Evolutionary conservation across 2,797 vertebrate genomes (phyloP).

Genomic region (Coregonus ussuriensis): DNA sequence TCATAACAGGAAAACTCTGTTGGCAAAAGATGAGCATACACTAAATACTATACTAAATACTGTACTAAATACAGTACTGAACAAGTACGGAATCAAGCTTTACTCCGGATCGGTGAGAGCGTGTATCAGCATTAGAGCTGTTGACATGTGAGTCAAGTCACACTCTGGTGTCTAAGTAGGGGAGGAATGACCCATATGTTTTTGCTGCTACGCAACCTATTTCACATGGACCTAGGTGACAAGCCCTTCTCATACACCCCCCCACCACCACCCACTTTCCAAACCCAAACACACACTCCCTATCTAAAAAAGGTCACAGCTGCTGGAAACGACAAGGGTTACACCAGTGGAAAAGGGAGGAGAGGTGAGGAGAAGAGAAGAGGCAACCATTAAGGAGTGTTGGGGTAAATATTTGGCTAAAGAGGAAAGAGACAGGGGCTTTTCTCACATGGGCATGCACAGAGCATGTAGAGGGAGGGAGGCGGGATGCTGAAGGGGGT

Average conservation of each 20-base stretch:
- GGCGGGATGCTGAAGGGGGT: neutral
- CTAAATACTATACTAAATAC: neutral
- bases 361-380: too few species aligned
- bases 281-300: too few species aligned
- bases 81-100: neutral
- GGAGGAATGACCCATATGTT: slow-evolving; percentile 38
- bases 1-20: neutral
- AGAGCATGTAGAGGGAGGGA: too few species aligned
- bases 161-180: slow-evolving; percentile 17
- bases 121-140: slow-evolving; percentile 14
- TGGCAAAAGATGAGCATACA: neutral
- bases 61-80: neutral
- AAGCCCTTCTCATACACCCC: slow-evolving; percentile 55
- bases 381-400: too few species aligned
- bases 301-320: too few species aligned
- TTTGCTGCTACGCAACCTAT: slow-evolving; percentile 46
- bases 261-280: slow-evolving; percentile 15
- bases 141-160: neutral
- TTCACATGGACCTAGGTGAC: slow-evolving; percentile 64
- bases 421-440: too few species aligned
- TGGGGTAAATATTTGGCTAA: too few species aligned
- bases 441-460: too few species aligned
- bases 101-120: slow-evolving; percentile 7
- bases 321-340: too few species aligned
- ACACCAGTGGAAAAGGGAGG: too few species aligned